Percentiles rank a stretch among this genome's conserved stretches.
These are phyloP conservation scores for Pipistrellus kuhlii DNA, from an alignment of 2,797 vertebrate species.

Conservation along the genomic window DNA sequence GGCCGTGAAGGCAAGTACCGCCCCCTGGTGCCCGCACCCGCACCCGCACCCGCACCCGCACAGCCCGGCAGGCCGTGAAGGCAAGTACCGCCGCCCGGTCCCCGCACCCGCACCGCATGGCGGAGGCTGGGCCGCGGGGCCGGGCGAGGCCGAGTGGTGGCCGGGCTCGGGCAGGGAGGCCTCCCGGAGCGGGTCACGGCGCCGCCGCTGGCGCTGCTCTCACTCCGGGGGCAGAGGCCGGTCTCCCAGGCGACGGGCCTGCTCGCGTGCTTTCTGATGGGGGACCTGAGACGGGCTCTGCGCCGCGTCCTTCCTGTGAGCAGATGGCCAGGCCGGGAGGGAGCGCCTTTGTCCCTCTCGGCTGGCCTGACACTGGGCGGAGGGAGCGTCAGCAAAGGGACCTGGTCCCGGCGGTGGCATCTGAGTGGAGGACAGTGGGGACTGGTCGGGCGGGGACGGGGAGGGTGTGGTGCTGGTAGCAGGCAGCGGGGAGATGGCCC, in stretches of 20 bases:
- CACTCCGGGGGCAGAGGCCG: constrained; percentile 20
- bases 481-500: background rate
- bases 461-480: background rate
- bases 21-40: accelerated
- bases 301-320: constrained; percentile 45
- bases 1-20: too few species aligned
- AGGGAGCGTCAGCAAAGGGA: background rate
- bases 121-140: too few species aligned
- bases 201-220: background rate
- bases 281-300: background rate
- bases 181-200: background rate
- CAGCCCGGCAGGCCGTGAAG: too few species aligned
- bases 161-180: accelerated
- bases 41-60: too few species aligned
- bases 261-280: background rate
- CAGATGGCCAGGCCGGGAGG: background rate
- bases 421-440: background rate
- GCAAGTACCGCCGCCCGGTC: too few species aligned
- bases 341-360: background rate
- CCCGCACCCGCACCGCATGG: too few species aligned
- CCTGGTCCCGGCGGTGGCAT: background rate
- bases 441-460: background rate
- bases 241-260: background rate
- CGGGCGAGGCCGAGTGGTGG: background rate
- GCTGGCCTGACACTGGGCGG: background rate